Conservation (phyloP, 1,140 invertebrate genomes). For the Nylanderia fulva region DNA sequence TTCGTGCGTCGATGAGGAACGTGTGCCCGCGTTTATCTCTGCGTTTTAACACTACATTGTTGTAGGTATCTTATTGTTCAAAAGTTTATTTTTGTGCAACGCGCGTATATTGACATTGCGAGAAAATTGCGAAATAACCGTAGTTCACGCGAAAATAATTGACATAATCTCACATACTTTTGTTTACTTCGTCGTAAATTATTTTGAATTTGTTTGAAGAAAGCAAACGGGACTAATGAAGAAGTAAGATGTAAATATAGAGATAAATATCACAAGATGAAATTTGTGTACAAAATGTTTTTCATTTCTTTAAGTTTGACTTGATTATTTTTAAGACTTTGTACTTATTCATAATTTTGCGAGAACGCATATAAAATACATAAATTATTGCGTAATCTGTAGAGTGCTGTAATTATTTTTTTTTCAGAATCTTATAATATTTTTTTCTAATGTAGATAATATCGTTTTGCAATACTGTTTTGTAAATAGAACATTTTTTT, state of each 20-base stretch:
- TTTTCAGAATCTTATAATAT: neutral
- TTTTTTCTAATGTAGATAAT: neutral
- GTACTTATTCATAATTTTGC: neutral
- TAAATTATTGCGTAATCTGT: neutral
- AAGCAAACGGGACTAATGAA: neutral
- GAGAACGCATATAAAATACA: neutral
- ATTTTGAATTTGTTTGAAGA: neutral
- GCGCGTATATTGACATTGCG: neutral
- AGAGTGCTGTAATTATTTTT: neutral
- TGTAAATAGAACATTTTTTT: neutral
- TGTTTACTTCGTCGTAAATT: neutral
- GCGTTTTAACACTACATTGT: neutral
- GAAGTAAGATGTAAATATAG: neutral
- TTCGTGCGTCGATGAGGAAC: neutral
- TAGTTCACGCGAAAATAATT: slow-evolving; percentile 6
- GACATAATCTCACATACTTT: neutral
- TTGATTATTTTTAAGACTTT: neutral
- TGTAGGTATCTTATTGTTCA: neutral
- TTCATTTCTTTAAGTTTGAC: neutral
- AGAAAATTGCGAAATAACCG: neutral
- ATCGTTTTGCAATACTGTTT: too few species aligned
- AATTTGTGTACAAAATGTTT: neutral
- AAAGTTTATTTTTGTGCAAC: slow-evolving; percentile 12
- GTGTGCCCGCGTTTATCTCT: neutral
- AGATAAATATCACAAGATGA: too few species aligned